Conservation (phyloP, 2,888 invertebrate species). For the Arge pagana region DNA sequence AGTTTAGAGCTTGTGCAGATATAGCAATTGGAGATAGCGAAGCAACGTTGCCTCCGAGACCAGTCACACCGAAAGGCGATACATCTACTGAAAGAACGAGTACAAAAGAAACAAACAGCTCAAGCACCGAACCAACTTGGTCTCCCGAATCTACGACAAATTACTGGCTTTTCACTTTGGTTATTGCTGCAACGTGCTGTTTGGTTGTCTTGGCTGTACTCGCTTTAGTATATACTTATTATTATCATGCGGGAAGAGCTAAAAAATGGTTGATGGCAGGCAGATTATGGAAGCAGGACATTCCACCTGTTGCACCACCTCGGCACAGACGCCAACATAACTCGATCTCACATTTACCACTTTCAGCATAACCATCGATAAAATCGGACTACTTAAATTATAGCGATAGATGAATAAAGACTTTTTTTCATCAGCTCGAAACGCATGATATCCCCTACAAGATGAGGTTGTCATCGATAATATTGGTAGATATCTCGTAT, state of each 20-base stretch:
- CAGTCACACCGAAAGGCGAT: conserved; percentile 60
- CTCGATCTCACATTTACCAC: conserved; percentile 35
- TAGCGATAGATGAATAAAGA: no score
- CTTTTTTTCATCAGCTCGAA: no score
- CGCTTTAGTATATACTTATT: conserved; percentile 74
- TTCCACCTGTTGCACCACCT: conserved; percentile 53
- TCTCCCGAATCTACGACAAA: conserved; percentile 51
- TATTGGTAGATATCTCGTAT: no score
- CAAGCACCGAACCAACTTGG: conserved; percentile 61
- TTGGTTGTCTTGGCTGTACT: conserved; percentile 69
- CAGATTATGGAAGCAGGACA: conserved; percentile 32
- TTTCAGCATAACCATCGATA: conserved; percentile 28
- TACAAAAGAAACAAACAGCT: conserved; percentile 51
- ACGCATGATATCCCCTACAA: no score
- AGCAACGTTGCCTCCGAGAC: conserved; percentile 54
- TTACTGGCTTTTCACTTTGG: conserved; percentile 49
- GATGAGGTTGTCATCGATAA: no score
- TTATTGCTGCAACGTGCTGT: conserved; percentile 70
- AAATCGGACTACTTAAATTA: no score
- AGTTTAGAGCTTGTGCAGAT: conserved; percentile 85
- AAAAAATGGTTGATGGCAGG: conserved; percentile 65
- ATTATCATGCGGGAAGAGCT: conserved; percentile 74
- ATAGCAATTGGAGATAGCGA: conserved; percentile 69
- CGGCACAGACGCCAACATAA: conserved; percentile 46
- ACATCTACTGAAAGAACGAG: conserved; percentile 53